Base-by-base conservation (phyloP, 2,888 invertebrate species). In the Boloria euphrosyne region DNA sequence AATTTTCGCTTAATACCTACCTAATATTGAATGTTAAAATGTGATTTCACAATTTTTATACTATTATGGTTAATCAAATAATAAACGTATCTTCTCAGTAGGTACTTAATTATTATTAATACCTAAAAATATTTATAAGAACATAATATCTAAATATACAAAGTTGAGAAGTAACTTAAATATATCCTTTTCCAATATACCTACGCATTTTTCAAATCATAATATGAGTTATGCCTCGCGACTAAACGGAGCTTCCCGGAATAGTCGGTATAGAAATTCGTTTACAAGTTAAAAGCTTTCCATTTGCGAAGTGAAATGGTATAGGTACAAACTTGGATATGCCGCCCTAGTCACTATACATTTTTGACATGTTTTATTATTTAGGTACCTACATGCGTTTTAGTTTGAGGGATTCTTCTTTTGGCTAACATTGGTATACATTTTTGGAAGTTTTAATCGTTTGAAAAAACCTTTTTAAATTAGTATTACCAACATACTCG, bases 231-330 rank as follows among this genome's bases (percentile, higher is more conserved):
- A 65, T 52, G 50, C 50, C 51, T 52, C 61, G 54, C 66, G 67
- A 69, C 66, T 66, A 66, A 66, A 62, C 67, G 73, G 73, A 72
- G 73, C 70, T 70, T 72, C 54, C 74, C 69, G 65, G 69, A 77
- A 76, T 77, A 76, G 69, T 58, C 55, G 64, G 75, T 79, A 79
- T 77, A 83, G 80, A 84, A 87, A 87, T 86, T 87, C 83, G 82
- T 84, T 85, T 85, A 85, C 78, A 79, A 80, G 80, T 80, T 89
- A 87, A 87, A 88, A 87, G 88, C 84, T 87, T 87, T 87, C 84
- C 83, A 87, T 88, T 87, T 85, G 78, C 78, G 74, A 73, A 75
- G 79, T 77, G 80, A 79, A 80, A 79, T 72, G 79, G 68, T 75
- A 74, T 71, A 75, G 65, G 63, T 66, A 66, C 55, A 62, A 68